These are phyloP conservation scores for Euschistus heros DNA, from an alignment of 1,140 invertebrate genomes.

Conservation along the genomic window DNA sequence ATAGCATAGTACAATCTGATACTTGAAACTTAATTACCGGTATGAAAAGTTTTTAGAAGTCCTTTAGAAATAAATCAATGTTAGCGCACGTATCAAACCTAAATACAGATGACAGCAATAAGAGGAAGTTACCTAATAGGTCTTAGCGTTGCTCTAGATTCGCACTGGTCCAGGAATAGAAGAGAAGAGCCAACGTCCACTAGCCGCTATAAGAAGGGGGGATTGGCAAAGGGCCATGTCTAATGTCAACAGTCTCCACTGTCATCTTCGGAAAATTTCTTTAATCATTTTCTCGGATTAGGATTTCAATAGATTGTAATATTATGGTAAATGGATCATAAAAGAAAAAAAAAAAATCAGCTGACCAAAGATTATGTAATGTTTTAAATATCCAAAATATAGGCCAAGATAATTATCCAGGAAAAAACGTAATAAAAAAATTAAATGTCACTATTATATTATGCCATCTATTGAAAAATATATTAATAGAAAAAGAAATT, in stretches of 20 bases:
- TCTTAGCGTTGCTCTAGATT: slow-evolving; percentile 20
- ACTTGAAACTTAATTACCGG: too few species aligned
- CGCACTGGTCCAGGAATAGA: slow-evolving; percentile 19
- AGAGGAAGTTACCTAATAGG: slow-evolving; percentile 4
- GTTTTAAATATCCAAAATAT: not conserved
- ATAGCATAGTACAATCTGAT: too few species aligned
- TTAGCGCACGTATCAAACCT: too few species aligned
- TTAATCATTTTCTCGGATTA: too few species aligned
- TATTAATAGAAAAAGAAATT: too few species aligned
- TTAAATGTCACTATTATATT: too few species aligned
- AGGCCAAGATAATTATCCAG: too few species aligned
- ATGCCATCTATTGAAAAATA: too few species aligned
- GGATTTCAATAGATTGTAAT: not conserved
- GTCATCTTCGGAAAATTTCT: not conserved
- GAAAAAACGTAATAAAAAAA: too few species aligned
- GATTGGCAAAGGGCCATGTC: slow-evolving; percentile 11
- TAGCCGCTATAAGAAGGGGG: slow-evolving; percentile 6
- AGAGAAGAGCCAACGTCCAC: slow-evolving; percentile 6
- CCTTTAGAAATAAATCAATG: too few species aligned
- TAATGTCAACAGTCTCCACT: slow-evolving; percentile 19
- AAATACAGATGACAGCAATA: too few species aligned
- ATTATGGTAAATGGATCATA: not conserved
- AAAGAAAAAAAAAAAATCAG: not conserved
- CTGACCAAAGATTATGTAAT: not conserved
- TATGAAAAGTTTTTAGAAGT: too few species aligned